Evolutionary conservation across 2,888 invertebrate genomes (phyloP).

Genomic region (Hirtodrosophila trivittata): DNA sequence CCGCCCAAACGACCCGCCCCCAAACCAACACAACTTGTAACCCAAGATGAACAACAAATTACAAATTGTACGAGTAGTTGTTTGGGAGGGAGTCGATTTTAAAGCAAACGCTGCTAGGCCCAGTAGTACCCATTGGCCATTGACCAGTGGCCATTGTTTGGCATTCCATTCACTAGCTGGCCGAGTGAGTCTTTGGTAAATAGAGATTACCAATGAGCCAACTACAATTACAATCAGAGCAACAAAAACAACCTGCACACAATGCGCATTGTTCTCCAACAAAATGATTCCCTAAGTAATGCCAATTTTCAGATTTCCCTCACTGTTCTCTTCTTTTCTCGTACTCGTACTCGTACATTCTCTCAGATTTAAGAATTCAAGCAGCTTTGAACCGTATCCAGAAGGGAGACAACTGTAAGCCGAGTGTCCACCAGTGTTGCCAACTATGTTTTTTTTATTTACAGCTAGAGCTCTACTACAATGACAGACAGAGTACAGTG

Average conservation of each 20-base stretch:
- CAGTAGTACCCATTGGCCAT: constrained; percentile 22
- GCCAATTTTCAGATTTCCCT: not conserved
- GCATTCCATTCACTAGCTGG: constrained; percentile 48
- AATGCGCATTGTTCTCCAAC: constrained; percentile 56
- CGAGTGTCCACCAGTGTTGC: too few species aligned
- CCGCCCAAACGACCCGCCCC: constrained; percentile 7
- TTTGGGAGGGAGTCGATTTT: constrained; percentile 61
- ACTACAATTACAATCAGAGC: constrained; percentile 58
- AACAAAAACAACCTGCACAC: constrained; percentile 34
- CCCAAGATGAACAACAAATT: constrained; percentile 67
- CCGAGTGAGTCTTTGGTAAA: constrained; percentile 60
- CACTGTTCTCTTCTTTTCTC: too few species aligned
- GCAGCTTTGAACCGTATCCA: constrained; percentile 4
- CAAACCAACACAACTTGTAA: not conserved
- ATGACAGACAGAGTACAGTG: too few species aligned
- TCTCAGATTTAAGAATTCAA: constrained; percentile 47
- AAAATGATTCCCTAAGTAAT: constrained; percentile 47
- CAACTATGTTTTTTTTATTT: too few species aligned
- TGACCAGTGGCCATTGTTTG: constrained; percentile 42
- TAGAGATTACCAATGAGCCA: constrained; percentile 75
- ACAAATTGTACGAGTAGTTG: constrained; percentile 66
- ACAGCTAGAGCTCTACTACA: too few species aligned
- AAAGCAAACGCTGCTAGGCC: constrained; percentile 47
- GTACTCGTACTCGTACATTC: too few species aligned
- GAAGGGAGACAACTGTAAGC: too few species aligned